Evolutionary conservation across 2,888 invertebrate species (phyloP), one percentile per base, ranked within the genome.

Genomic region (Brachypalpus laphriformis): DNA sequence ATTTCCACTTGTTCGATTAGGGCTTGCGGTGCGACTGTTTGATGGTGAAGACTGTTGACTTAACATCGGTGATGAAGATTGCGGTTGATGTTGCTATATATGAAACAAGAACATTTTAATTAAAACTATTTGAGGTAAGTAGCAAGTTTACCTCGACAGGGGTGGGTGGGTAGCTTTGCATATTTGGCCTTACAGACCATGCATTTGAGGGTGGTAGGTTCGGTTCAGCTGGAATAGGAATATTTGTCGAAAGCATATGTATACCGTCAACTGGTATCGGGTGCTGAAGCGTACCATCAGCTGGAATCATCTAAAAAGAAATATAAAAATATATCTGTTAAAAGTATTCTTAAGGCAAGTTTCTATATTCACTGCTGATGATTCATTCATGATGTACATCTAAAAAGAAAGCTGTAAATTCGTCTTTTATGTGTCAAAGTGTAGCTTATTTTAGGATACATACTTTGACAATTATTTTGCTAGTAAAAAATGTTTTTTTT

Each of bases 11-110:
- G 87, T 87, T 68, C 94, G 91, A 87, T 93, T 93, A 3, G 96
- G 96, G 65, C 96, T 96, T 37, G 94, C 93, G 65, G 95, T 93
- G 88, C 96, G 94, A 89, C 96, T 96, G 90, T 96, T 96, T 82
- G 95, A 95, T 54, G 97, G 96, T 51, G 97, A 96, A 65, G 96
- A 95, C 88, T 94, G 94, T 87, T 94, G 94, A 89, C 95, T 95
- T 90, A 96, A 94, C 91, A 95, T 93, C 9, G 96, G 96, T 59
- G 96, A 96, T 83, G 94, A 92, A 65, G 95, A 94, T 87, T 90
- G 91, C 9, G 93, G 92, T 56, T 94, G 94, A 89, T 93, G 89
- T 88, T 85, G 87, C 88, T 82, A 51, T 0, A 65, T 6, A 45
- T 31, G 1, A 45, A 31, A 25, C 16, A 7, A 20, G n/a, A n/a